Conservation (phyloP, 23 tunicate species). For the Aplidium turbinatum region DNA sequence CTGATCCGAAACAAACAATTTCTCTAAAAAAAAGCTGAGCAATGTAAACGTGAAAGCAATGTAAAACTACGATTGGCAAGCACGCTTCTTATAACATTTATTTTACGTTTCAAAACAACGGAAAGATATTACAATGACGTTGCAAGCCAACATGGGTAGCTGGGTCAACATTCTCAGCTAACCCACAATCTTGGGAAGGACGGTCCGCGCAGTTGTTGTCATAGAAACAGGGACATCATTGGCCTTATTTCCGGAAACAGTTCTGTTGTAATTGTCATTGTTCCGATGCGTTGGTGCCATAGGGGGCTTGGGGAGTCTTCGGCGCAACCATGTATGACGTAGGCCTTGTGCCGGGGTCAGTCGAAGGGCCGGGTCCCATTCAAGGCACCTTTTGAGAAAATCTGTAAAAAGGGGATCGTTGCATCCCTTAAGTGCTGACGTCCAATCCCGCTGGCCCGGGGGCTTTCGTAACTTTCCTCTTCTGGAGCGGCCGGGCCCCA, state of each 20-base stretch:
- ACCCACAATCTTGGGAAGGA: constrained; percentile 84
- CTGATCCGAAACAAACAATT: no score
- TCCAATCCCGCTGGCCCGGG: constrained; percentile 95
- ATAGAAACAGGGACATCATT: constrained; percentile 68
- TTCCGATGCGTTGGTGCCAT: constrained; percentile 7
- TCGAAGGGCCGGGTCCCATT: constrained; percentile 92
- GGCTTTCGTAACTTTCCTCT: constrained; percentile 94
- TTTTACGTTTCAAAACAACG: no score
- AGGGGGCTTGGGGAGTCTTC: constrained; percentile 93
- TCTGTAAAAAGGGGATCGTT: constrained; percentile 90
- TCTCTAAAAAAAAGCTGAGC: no score
- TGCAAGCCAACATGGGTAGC: no score
- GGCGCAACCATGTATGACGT: constrained; percentile 92
- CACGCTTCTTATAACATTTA: no score
- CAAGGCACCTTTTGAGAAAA: constrained; percentile 88
- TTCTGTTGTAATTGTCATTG: constrained; percentile 46
- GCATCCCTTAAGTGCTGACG: constrained; percentile 88
- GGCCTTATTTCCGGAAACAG: constrained; percentile 50
- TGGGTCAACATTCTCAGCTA: no score
- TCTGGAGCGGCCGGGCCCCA: constrained; percentile 90
- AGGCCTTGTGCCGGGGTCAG: constrained; percentile 96
- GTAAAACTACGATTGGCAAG: no score
- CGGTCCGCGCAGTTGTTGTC: constrained; percentile 68
- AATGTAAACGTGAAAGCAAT: no score
- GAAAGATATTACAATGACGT: no score